Base-by-base conservation (phyloP, 2,797 vertebrate species). In the Sarcoramphus papa region DNA sequence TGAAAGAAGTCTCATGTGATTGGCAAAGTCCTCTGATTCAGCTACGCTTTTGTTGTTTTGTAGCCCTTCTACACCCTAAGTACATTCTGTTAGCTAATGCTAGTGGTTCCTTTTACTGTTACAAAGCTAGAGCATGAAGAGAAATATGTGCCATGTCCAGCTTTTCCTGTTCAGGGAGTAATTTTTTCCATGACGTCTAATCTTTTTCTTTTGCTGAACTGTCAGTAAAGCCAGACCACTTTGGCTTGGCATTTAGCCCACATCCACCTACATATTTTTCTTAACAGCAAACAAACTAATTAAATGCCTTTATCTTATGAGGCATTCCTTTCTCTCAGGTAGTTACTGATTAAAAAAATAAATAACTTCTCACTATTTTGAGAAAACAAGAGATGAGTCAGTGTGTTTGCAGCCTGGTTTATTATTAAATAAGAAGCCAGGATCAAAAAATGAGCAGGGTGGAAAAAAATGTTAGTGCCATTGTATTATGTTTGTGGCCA, bases 261-360 rank as follows among this genome's bases (percentile, higher is more conserved):
- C 69, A 94, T 94, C 92, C 96, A 96, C 96, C 95, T 93, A 96
- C 95, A 91, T 76, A 73, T 75, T 96, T 96, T 91, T 96, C 87
- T 95, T 97, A 96, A 94, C 91, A 96, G 95, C 92, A 96, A 97
- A 96, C 97, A 97, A 97, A 92, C 95, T 96, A 95, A 97, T 97
- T 97, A 97, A 96, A 96, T 95, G 89, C 51, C 93, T 97, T 92
- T 95, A 97, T 96, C 96, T 78, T 95, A 81, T 86, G 76, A 96
- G 85, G 76, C 96, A 97, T 97, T 96, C 94, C 91, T 94, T 97
- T 97, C 94, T 97, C 93, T 93, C 41, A 75, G 78, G 92, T 97
- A 94, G 93, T 95, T 96, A 93, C 91, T 84, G 93, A 96, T 97
- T 97, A 73, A 96, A 97, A 88, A 97, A 96, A 91, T 75, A 96